Percentiles rank a stretch among this genome's conserved stretches.
These are phyloP conservation scores for Stichodactyla mertensii DNA, from an alignment of 64 coral and sea anemone species.

Conservation along the genomic window DNA sequence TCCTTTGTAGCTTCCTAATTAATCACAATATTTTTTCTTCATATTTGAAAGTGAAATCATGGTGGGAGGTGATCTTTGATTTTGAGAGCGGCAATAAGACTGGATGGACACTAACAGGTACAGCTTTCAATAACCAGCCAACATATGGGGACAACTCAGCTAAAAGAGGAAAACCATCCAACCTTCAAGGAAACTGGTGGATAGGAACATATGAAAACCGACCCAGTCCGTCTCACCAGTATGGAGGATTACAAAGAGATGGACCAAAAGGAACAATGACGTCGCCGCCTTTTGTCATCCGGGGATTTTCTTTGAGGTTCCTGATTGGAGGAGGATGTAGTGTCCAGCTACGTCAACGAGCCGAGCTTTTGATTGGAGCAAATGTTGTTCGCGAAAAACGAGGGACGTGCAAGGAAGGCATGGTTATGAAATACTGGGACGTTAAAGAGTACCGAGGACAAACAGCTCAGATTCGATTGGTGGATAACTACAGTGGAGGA, in stretches of 20 bases:
- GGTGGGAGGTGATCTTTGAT: background rate
- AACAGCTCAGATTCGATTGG: constrained; percentile 8
- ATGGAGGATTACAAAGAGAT: background rate
- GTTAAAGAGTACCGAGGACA: background rate
- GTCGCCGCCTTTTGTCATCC: background rate
- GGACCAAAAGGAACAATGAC: background rate
- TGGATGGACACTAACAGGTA: constrained; percentile 8
- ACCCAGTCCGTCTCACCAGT: background rate
- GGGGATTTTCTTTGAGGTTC: background rate
- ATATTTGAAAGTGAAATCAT: background rate
- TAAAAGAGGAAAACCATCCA: background rate
- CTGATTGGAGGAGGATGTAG: constrained; percentile 13
- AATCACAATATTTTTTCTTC: background rate
- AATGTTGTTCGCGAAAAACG: background rate
- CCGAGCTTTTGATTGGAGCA: background rate
- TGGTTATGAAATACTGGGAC: background rate
- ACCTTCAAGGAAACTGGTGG: constrained; percentile 9
- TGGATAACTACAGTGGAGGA: background rate
- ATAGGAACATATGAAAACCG: constrained; percentile 35
- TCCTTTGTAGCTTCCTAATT: background rate
- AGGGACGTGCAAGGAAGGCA: background rate
- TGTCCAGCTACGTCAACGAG: background rate
- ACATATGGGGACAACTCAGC: constrained; percentile 22
- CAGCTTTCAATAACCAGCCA: constrained; percentile 31
- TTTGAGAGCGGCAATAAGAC: constrained; percentile 9